Evolutionary conservation across 2,797 vertebrate species (phyloP).

Genomic region (Siniperca scherzeri): DNA sequence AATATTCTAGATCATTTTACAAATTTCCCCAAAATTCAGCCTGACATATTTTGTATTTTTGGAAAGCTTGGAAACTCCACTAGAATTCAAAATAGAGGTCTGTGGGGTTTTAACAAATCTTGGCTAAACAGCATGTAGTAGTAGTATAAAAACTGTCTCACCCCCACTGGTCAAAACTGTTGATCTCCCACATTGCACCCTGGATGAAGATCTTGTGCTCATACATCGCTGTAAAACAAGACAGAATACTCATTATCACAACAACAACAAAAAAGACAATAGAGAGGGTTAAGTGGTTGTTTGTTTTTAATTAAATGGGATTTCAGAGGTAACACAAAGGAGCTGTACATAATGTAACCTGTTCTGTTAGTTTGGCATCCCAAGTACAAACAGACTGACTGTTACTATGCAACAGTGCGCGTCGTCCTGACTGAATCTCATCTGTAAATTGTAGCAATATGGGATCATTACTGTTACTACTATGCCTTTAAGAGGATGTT

Average conservation of each 20-base stretch:
- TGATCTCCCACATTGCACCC: conserved; percentile 97
- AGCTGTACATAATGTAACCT: conserved; percentile 9
- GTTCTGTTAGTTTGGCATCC: background rate
- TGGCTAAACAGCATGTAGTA: background rate
- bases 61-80: background rate
- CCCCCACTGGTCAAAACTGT: conserved; percentile 99
- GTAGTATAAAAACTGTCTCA: conserved; percentile 84
- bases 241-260: conserved; percentile 15
- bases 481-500: background rate
- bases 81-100: too few species aligned
- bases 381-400: conserved; percentile 9
- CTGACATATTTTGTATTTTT: background rate
- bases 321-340: conserved; percentile 8
- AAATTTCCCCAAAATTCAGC: background rate
- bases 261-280: background rate
- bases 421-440: conserved; percentile 7
- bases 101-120: background rate
- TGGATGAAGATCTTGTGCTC: conserved; percentile 99
- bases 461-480: background rate
- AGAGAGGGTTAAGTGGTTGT: background rate
- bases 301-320: background rate
- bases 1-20: background rate
- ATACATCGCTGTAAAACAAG: conserved; percentile 90
- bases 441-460: background rate
- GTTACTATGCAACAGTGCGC: conserved; percentile 46